Evolutionary conservation across 2,888 invertebrate genomes (phyloP).

Genomic region (Alcis repandata): DNA sequence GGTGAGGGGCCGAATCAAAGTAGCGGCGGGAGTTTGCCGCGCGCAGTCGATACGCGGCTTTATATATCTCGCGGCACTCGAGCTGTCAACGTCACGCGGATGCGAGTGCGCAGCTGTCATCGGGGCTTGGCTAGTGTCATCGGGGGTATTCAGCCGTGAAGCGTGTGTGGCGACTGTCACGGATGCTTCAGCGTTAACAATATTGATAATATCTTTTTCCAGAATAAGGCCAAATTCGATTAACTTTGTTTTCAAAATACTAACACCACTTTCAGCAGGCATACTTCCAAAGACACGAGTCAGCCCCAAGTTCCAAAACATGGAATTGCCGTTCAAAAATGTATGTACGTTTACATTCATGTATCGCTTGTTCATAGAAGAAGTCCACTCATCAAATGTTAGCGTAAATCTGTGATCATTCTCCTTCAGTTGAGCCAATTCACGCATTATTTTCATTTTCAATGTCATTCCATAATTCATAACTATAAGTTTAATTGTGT

Average conservation of each 20-base stretch:
- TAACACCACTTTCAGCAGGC: background rate
- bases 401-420: background rate
- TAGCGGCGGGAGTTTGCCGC: no score
- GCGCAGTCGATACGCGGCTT: no score
- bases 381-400: background rate
- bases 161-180: no score
- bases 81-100: no score
- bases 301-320: background rate
- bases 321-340: background rate
- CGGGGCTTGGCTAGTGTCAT: no score
- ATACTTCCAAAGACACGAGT: background rate
- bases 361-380: background rate
- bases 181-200: no score
- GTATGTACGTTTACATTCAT: slow-evolving; percentile 1
- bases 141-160: no score
- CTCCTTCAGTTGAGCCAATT: background rate
- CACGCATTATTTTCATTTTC: background rate
- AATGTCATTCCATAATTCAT: background rate
- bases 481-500: no score
- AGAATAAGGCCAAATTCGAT: background rate
- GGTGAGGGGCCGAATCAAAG: no score
- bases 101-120: no score
- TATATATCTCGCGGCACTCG: no score
- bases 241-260: background rate
- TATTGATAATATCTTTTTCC: no score